Evolutionary conservation across 37 sponge, comb jelly and placozoan genomes (phyloP).

Genomic region (Eunapius fragilis): DNA sequence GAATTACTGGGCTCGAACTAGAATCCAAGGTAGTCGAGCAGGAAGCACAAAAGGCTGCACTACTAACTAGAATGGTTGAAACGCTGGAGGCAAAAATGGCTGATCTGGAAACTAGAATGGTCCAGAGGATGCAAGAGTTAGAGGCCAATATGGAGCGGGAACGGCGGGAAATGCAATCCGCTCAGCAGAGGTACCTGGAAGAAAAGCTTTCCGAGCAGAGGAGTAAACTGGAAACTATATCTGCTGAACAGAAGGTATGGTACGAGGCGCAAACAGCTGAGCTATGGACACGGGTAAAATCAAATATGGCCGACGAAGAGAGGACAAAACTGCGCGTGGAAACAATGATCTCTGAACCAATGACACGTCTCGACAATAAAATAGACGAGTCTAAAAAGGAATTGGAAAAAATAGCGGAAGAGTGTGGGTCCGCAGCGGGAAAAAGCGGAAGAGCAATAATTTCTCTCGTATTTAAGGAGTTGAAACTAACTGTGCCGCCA

Average conservation of each 20-base stretch:
- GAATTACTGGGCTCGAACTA: neutral
- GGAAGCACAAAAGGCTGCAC: too few relatives aligned
- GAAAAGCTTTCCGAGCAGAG: neutral
- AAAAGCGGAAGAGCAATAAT: neutral
- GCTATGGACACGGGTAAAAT: neutral
- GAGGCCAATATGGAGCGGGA: too few relatives aligned
- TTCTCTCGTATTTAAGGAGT: neutral
- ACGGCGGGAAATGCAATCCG: too few relatives aligned
- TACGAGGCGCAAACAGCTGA: neutral
- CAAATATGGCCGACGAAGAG: neutral
- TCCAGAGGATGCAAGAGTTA: too few relatives aligned
- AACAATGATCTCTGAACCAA: too few relatives aligned
- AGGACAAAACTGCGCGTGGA: neutral
- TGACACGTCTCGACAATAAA: neutral
- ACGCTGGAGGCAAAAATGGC: neutral
- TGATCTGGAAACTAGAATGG: neutral
- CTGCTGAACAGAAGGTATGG: neutral
- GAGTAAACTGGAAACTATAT: too few relatives aligned
- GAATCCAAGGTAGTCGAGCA: too few relatives aligned
- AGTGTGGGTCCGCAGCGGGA: neutral
- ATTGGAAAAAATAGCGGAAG: neutral
- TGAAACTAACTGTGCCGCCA: neutral
- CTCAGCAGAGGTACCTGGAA: neutral
- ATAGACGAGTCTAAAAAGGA: neutral
- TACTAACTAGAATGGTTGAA: too few relatives aligned